Evolutionary conservation across 1,140 invertebrate species (phyloP).

Genomic region (Mya arenaria): DNA sequence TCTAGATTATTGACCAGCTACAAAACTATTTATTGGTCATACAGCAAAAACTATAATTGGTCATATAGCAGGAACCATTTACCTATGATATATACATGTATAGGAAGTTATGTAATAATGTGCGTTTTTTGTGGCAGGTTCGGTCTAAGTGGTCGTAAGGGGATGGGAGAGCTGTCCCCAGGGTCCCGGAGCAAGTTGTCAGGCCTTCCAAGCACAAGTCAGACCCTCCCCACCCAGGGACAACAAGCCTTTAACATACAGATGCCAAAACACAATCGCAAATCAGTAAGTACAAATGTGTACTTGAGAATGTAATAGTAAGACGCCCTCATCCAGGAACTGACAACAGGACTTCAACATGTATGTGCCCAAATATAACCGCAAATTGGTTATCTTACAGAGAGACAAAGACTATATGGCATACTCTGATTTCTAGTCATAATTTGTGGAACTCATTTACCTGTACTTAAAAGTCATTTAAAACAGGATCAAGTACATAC

Average conservation of each 20-base stretch:
- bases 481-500: neutral
- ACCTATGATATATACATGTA: no score
- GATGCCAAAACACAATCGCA: slow-evolving; percentile 35
- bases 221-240: slow-evolving; percentile 25
- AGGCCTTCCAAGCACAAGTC: slow-evolving; percentile 13
- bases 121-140: no score
- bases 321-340: neutral
- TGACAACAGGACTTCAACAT: neutral
- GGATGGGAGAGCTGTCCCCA: slow-evolving; percentile 54
- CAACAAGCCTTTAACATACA: slow-evolving; percentile 53
- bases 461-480: no score
- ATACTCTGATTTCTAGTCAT: neutral
- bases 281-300: slow-evolving; percentile 16
- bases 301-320: neutral
- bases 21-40: no score
- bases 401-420: neutral
- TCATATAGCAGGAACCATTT: no score
- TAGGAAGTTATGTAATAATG: no score
- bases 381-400: neutral
- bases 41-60: no score
- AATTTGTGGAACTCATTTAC: neutral
- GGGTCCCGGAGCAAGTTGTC: slow-evolving; percentile 53
- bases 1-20: no score
- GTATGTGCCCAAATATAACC: no score
- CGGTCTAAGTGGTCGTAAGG: slow-evolving; percentile 49